A percentile compares a stretch with the other conserved stretches of the same genome.
Conservation (phyloP, 2,888 invertebrate genomes). For the Drosophila crucigera region DNA sequence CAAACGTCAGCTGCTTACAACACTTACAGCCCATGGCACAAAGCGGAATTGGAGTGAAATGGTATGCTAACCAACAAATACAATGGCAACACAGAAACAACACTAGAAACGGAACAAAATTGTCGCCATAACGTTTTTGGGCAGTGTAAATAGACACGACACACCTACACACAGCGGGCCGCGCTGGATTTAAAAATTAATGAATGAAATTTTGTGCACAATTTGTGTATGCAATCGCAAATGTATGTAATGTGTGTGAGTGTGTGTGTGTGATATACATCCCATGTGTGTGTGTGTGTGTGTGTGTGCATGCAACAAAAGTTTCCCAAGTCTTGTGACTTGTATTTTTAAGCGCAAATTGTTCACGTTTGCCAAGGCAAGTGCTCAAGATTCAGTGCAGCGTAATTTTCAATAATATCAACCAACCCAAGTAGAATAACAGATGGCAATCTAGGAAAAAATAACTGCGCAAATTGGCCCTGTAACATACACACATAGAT, state of each 20-base stretch:
- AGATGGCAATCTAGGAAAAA: slow-evolving; percentile 11
- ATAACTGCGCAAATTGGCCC: slow-evolving; percentile 25
- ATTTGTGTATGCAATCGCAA: slow-evolving; percentile 33
- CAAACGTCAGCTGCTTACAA: slow-evolving; percentile 69
- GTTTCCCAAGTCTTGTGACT: slow-evolving; percentile 40
- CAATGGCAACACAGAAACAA: slow-evolving; percentile 5
- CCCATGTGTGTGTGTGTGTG: not conserved
- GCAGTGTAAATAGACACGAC: slow-evolving; percentile 65
- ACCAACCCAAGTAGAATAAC: slow-evolving; percentile 19
- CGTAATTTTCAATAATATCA: slow-evolving; percentile 21
- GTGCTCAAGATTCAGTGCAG: slow-evolving; percentile 6
- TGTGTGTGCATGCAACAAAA: slow-evolving; percentile 14
- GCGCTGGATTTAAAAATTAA: slow-evolving; percentile 64
- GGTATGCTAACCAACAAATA: slow-evolving; percentile 22
- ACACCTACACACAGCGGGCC: slow-evolving; percentile 29
- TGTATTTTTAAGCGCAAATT: slow-evolving; percentile 47
- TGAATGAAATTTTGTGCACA: slow-evolving; percentile 65
- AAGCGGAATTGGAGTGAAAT: slow-evolving; percentile 47
- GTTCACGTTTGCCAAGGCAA: slow-evolving; percentile 38
- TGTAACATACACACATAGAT: not conserved
- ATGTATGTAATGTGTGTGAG: slow-evolving; percentile 7
- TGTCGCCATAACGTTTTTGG: slow-evolving; percentile 44
- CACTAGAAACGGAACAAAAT: slow-evolving; percentile 30
- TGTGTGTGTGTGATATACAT: not conserved
- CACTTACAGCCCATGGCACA: slow-evolving; percentile 40